These are phyloP conservation scores for Oncorhynchus nerka DNA, from an alignment of 2,113 vertebrate species.

Conservation along the genomic window DNA sequence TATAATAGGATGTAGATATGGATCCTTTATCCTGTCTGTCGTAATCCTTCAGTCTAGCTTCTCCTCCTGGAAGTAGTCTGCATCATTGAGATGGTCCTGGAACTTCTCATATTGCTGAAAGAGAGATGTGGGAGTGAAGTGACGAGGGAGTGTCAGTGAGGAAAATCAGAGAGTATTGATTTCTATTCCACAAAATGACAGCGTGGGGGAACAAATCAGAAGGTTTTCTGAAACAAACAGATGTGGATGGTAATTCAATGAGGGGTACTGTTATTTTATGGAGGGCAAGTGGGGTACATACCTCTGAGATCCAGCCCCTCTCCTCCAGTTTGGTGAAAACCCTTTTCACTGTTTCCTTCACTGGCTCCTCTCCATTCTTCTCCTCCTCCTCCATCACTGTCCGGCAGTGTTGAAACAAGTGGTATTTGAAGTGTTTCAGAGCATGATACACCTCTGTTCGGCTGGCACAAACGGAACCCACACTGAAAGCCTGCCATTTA, in stretches of 20 bases:
- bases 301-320: slow-evolving; percentile 77
- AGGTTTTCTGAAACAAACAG: neutral
- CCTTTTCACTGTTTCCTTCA: slow-evolving; percentile 76
- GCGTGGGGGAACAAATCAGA: neutral
- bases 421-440: slow-evolving; percentile 84
- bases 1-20: neutral
- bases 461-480: slow-evolving; percentile 74
- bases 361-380: slow-evolving; percentile 53
- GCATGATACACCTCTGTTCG: slow-evolving; percentile 81
- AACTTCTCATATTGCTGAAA: slow-evolving; percentile 75
- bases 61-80: slow-evolving; percentile 83
- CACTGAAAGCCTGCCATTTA: slow-evolving; percentile 69
- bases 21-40: neutral
- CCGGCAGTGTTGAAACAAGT: slow-evolving; percentile 74
- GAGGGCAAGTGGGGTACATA: slow-evolving; percentile 35
- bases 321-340: slow-evolving; percentile 66
- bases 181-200: neutral
- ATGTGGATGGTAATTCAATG: neutral
- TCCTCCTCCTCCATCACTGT: slow-evolving; percentile 42
- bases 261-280: slow-evolving; percentile 4
- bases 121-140: neutral
- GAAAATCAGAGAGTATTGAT: neutral
- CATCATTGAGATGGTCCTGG: slow-evolving; percentile 70
- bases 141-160: neutral
- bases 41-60: slow-evolving; percentile 69